Evolutionary conservation across 2,797 vertebrate genomes (phyloP).

Genomic region (Acridotheres tristis): DNA sequence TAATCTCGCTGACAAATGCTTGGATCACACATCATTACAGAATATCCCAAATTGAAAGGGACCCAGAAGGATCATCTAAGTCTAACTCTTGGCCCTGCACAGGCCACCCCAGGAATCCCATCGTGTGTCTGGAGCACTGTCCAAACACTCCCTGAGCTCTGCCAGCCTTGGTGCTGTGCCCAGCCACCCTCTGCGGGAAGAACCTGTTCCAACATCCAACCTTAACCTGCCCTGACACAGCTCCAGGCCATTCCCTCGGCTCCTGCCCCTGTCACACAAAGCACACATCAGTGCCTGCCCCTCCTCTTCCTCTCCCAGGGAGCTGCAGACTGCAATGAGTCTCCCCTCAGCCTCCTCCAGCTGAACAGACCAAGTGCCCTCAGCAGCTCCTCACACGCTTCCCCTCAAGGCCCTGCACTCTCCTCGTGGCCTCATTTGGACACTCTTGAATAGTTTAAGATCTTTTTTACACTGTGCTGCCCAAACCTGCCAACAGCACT

Average conservation of each 20-base stretch:
- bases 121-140: neutral
- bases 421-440: neutral
- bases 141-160: neutral
- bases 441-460: accelerated
- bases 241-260: neutral
- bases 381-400: neutral
- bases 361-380: neutral
- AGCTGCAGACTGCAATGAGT: neutral
- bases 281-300: neutral
- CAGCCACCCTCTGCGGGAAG: neutral
- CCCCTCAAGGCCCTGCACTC: neutral
- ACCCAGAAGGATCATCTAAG: neutral
- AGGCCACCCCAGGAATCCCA: neutral
- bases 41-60: neutral
- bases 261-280: neutral
- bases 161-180: neutral
- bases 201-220: neutral
- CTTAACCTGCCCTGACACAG: neutral
- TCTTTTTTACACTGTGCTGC: neutral
- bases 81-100: neutral
- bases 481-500: neutral
- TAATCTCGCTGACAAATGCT: neutral
- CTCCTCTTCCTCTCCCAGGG: neutral
- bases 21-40: neutral
- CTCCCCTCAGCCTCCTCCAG: neutral